These are phyloP conservation scores for Penaeus vannamei DNA, from an alignment of 1,140 invertebrate genomes.

Conservation along the genomic window DNA sequence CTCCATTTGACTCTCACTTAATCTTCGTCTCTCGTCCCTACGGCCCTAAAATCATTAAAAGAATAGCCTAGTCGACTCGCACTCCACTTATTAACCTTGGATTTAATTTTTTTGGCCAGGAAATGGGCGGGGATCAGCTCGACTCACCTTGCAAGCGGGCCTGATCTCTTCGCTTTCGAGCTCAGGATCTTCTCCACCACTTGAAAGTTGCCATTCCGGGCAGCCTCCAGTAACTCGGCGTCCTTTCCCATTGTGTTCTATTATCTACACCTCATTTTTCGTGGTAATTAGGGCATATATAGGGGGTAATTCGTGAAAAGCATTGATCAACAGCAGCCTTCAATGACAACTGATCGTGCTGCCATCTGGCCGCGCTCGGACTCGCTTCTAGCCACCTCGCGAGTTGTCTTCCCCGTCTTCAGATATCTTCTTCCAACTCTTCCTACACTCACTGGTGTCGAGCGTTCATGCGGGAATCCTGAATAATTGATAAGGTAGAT, in stretches of 20 bases:
- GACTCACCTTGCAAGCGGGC: conserved; percentile 89
- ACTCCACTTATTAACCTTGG: neutral
- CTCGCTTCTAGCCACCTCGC: neutral
- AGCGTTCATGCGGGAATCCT: too few relatives aligned
- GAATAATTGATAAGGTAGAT: too few relatives aligned
- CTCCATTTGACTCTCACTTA: too few relatives aligned
- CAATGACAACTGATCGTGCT: conserved; percentile 59
- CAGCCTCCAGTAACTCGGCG: conserved; percentile 95
- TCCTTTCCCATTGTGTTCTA: conserved; percentile 91
- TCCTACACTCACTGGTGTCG: too few relatives aligned
- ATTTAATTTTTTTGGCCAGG: conserved; percentile 33
- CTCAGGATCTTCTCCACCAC: conserved; percentile 92
- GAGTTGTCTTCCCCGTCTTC: neutral
- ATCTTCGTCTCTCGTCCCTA: too few relatives aligned
- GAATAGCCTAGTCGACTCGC: too few relatives aligned
- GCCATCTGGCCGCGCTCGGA: conserved; percentile 36
- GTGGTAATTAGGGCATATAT: conserved; percentile 72
- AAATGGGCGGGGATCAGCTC: conserved; percentile 54
- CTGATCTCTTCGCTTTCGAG: conserved; percentile 90
- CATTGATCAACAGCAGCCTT: conserved; percentile 66
- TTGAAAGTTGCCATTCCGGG: conserved; percentile 89
- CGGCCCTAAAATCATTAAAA: too few relatives aligned
- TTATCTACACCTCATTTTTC: conserved; percentile 74
- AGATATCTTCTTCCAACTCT: neutral
- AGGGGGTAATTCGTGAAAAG: conserved; percentile 50